A percentile compares a stretch with the other conserved stretches of the same genome.
phyloP scores from a whole-genome alignment of 53 echinoderm and acorn worm genomes.

The Stichopus horrens region DNA sequence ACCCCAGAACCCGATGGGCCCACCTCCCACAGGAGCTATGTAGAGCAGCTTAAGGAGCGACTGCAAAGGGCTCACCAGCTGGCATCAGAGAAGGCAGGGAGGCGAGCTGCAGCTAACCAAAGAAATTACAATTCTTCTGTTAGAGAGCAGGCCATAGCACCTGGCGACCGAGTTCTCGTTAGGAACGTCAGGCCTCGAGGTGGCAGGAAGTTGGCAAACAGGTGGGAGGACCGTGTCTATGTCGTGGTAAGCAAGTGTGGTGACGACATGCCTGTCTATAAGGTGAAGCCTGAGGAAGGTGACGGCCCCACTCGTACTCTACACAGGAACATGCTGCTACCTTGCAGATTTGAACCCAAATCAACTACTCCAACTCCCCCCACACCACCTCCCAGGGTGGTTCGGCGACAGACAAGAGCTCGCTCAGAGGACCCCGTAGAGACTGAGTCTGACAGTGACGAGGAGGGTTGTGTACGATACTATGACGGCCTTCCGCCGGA shows the following conservation, averaged over 20 bases:
- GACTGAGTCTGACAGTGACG: background rate
- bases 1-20: background rate
- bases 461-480: background rate
- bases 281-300: constrained; percentile 46
- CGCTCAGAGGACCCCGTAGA: background rate
- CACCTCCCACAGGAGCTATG: constrained; percentile 32
- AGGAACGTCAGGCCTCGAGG: constrained; percentile 44
- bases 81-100: constrained; percentile 43
- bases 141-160: constrained; percentile 19
- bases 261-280: constrained; percentile 55
- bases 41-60: constrained; percentile 33
- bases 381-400: background rate
- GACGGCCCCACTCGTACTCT: constrained; percentile 51
- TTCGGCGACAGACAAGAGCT: constrained; percentile 49
- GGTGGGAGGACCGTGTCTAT: constrained; percentile 47
- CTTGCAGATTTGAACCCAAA: constrained; percentile 46
- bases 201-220: constrained; percentile 47
- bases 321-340: constrained; percentile 56
- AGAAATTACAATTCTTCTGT: constrained; percentile 44
- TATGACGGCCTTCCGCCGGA: background rate
- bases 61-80: constrained; percentile 50
- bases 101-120: constrained; percentile 32
- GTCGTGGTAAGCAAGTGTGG: constrained; percentile 45
- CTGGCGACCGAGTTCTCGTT: constrained; percentile 53
- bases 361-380: background rate